A percentile compares a stretch with the other conserved stretches of the same genome.
Evolutionary conservation across 2,888 invertebrate species (phyloP).

Genomic region (Galerucella calmariensis): DNA sequence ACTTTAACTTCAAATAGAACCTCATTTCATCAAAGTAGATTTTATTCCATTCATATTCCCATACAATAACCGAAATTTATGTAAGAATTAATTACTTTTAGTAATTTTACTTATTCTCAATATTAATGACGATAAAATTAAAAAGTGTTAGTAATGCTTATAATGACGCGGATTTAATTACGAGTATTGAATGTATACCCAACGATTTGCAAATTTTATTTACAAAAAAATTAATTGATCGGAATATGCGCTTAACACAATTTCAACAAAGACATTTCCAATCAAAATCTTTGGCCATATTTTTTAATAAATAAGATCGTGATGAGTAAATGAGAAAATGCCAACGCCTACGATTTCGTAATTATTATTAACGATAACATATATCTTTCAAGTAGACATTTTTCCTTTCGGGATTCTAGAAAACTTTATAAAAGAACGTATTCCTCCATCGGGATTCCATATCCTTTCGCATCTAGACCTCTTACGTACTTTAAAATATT

Average conservation of each 20-base stretch:
- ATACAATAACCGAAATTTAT: neutral
- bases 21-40: neutral
- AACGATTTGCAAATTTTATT: too few species aligned
- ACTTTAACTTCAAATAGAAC: neutral
- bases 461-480: neutral
- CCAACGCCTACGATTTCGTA: neutral
- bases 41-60: neutral
- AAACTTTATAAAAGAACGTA: neutral
- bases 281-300: too few species aligned
- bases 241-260: too few species aligned
- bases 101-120: too few species aligned
- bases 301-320: too few species aligned
- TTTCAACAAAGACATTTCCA: too few species aligned
- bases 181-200: too few species aligned
- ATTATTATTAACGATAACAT: neutral
- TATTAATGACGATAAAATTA: too few species aligned
- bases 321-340: neutral
- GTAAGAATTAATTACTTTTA: neutral
- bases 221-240: too few species aligned
- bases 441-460: slow-evolving; percentile 1
- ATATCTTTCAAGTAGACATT: neutral
- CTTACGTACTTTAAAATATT: neutral
- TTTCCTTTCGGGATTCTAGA: neutral
- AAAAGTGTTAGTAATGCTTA: too few species aligned
- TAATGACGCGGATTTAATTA: too few species aligned